Conservation (phyloP, 1,140 invertebrate genomes). For the Hyphantria cunea region DNA sequence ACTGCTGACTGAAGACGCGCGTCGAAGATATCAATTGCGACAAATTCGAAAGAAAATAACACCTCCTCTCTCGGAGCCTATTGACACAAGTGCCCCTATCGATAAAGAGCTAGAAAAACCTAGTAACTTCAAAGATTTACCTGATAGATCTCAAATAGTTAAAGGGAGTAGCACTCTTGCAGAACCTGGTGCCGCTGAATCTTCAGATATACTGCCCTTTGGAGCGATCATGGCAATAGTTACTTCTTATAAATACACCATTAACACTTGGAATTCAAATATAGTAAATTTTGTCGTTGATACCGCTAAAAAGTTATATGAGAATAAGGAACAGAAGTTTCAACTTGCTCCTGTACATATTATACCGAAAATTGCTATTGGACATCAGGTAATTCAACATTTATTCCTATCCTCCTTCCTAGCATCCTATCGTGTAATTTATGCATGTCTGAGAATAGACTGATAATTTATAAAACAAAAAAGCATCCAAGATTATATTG, state of each 20-base stretch:
- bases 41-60: constrained; percentile 60
- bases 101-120: constrained; percentile 75
- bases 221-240: constrained; percentile 81
- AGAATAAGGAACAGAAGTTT: constrained; percentile 64
- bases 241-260: constrained; percentile 79
- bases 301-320: constrained; percentile 74
- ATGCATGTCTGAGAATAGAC: too few relatives aligned
- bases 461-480: too few relatives aligned
- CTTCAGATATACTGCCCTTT: constrained; percentile 74
- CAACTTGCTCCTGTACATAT: constrained; percentile 65
- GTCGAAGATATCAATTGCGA: constrained; percentile 57
- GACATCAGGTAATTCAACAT: constrained; percentile 65
- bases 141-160: constrained; percentile 79
- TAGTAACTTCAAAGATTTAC: constrained; percentile 78
- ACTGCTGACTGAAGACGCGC: constrained; percentile 66
- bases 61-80: constrained; percentile 50
- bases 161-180: constrained; percentile 65
- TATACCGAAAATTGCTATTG: constrained; percentile 73
- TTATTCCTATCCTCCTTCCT: background rate
- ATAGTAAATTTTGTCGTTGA: constrained; percentile 79
- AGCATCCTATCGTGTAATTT: too few relatives aligned
- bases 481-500: too few relatives aligned
- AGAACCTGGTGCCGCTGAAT: constrained; percentile 41
- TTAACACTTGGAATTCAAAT: constrained; percentile 75
- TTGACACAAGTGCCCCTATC: constrained; percentile 45